A percentile compares a stretch with the other conserved stretches of the same genome.
phyloP scores from a whole-genome alignment of 2,797 vertebrate genomes.

The Micrastur ruficollis region DNA sequence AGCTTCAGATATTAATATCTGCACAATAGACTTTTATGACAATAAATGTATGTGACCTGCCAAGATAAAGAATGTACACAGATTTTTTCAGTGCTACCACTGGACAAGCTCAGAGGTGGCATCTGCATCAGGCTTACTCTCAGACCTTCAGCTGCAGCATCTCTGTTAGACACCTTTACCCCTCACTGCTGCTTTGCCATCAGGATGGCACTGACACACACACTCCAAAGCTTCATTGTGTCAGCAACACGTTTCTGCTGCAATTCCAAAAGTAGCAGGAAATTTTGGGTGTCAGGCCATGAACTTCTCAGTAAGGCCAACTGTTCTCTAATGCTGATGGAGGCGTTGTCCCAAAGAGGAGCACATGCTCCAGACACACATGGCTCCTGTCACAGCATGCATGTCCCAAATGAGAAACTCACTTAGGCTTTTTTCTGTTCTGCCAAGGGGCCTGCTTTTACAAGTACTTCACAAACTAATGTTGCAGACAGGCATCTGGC shows the following conservation, averaged over 20 bases:
- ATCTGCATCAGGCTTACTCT: not conserved
- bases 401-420: not conserved
- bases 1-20: constrained; percentile 14
- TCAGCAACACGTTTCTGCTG: not conserved
- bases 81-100: not conserved
- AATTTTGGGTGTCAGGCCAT: not conserved
- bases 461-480: not conserved
- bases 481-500: not conserved
- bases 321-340: not conserved
- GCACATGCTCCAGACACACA: accelerated
- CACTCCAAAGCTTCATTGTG: accelerated
- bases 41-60: not conserved
- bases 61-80: not conserved
- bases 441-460: not conserved
- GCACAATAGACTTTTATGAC: constrained; percentile 11
- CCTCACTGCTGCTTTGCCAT: accelerated
- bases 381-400: not conserved
- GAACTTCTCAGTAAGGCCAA: not conserved
- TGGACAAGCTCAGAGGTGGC: not conserved
- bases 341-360: not conserved
- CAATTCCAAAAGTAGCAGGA: not conserved
- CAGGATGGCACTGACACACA: not conserved
- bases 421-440: not conserved
- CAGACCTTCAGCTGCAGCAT: not conserved
- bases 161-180: not conserved